These are phyloP conservation scores for Novumbra hubbsi DNA, from an alignment of 2,797 vertebrate species.

Conservation along the genomic window DNA sequence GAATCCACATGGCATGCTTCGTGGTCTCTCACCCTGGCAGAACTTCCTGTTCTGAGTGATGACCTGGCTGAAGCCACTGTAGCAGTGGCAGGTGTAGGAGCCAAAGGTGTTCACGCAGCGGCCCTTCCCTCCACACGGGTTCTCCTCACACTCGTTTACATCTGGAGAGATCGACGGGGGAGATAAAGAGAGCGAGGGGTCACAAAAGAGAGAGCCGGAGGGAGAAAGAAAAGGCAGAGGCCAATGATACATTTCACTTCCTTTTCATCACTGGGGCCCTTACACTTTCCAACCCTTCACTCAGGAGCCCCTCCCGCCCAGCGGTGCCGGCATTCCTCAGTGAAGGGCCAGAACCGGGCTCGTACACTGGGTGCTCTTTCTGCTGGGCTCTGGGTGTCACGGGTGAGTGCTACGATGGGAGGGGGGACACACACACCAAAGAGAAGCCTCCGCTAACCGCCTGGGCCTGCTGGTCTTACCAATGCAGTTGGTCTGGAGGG, in stretches of 20 bases:
- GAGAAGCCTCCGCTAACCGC: not conserved
- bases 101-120: slow-evolving; percentile 85
- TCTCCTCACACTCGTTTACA: slow-evolving; percentile 84
- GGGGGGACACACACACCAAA: slow-evolving; percentile 22
- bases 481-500: slow-evolving; percentile 79
- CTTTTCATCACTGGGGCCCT: slow-evolving; percentile 25
- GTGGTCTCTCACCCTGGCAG: slow-evolving; percentile 83
- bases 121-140: slow-evolving; percentile 84
- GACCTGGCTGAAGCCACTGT: slow-evolving; percentile 80
- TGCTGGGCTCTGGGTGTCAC: slow-evolving; percentile 43
- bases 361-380: slow-evolving; percentile 43
- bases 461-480: slow-evolving; percentile 66
- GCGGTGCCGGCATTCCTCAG: slow-evolving; percentile 35
- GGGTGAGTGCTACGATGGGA: slow-evolving; percentile 34
- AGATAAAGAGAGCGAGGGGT: not conserved
- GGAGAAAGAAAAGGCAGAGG: not conserved
- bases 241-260: slow-evolving; percentile 19
- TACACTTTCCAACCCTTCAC: slow-evolving; percentile 33
- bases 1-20: slow-evolving; percentile 20
- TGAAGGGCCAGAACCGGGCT: slow-evolving; percentile 46
- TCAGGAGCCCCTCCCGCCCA: slow-evolving; percentile 32
- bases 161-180: slow-evolving; percentile 64
- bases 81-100: slow-evolving; percentile 87
- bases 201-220: not conserved
- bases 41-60: slow-evolving; percentile 77